Base-by-base conservation (phyloP, 2,113 vertebrate genomes). In the Smithornis capensis region DNA sequence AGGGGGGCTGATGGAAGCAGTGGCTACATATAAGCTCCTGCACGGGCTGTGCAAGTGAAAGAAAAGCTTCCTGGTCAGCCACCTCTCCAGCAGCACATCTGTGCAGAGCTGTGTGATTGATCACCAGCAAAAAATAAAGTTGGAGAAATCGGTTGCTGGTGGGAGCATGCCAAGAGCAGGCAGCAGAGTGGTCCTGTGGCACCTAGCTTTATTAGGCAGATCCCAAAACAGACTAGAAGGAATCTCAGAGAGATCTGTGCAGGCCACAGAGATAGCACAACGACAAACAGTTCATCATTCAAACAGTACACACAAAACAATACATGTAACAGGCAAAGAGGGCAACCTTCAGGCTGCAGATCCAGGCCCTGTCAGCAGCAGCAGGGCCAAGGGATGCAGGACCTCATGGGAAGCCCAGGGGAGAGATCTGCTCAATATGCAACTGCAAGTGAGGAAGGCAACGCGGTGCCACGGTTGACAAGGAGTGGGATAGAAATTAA, bases 211-310 rank as follows among this genome's bases (percentile, higher is more conserved):
- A 88, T 6, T 29, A 38, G 15, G 56, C 45, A 80, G 50, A 55
- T 49, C n/a, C 42, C 68, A 53, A 77, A 87, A 83, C 70, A 3
- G 10, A 35, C 33, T 68, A 88, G 45, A 75, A 77, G 38, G 71
- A 80, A 83, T 50, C n/a, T 86, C 71, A 90, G 63, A 60, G 49
- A 68, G 47, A 80, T 37, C 75, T 60, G 19, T 56, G 37, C 40
- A 37, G 85, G 73, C 31, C 62, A 73, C 44, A 89, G 87, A 79
- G 68, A 81, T 4, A 55, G 59, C 79, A 92, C 76, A 69, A 88
- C 33, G 85, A 90, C 90, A 90, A 90, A 94, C 50, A 77, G 71
- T 5, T 94, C 71, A 83, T 52, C 76, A 85, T 57, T 77, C 79
- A 77, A 69, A 95, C 35, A 17, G 28, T 59, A 86, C 77, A 83